phyloP scores from a whole-genome alignment of 2,888 invertebrate genomes.

The Frankliniella fusca region DNA sequence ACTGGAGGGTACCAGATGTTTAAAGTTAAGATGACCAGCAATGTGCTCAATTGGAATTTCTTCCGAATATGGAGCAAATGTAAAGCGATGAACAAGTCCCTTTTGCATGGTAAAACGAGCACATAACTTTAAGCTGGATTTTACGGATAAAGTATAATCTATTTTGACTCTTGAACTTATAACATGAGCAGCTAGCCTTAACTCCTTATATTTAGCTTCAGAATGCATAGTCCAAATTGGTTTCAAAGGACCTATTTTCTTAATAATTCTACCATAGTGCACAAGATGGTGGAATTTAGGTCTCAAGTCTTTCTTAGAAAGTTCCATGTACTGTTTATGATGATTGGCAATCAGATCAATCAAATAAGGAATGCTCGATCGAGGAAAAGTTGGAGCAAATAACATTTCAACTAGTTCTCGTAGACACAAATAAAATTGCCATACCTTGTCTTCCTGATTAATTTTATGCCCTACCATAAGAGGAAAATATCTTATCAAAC shows the following conservation, averaged over 20 bases:
- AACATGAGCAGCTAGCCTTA: background rate
- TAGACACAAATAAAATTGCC: background rate
- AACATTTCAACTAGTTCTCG: background rate
- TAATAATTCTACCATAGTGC: background rate
- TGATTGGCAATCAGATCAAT: background rate
- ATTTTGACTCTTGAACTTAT: background rate
- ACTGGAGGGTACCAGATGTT: background rate
- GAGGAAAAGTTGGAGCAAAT: background rate
- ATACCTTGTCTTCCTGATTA: background rate
- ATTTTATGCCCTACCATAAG: slow-evolving; percentile 34
- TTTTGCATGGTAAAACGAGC: background rate
- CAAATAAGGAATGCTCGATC: background rate
- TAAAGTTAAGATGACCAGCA: background rate
- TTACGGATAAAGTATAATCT: background rate
- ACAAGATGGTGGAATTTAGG: background rate
- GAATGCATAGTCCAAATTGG: background rate
- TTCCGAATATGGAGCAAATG: background rate
- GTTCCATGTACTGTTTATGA: background rate
- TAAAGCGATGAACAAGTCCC: background rate
- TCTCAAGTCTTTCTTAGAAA: background rate
- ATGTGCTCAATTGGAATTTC: background rate
- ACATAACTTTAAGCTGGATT: background rate
- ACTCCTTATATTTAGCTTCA: background rate
- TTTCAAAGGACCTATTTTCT: background rate
- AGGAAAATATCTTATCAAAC: slow-evolving; percentile 34